Evolutionary conservation across 2,113 vertebrate species (phyloP), one percentile per base, ranked within the genome.

Genomic region (Mohoua ochrocephala): DNA sequence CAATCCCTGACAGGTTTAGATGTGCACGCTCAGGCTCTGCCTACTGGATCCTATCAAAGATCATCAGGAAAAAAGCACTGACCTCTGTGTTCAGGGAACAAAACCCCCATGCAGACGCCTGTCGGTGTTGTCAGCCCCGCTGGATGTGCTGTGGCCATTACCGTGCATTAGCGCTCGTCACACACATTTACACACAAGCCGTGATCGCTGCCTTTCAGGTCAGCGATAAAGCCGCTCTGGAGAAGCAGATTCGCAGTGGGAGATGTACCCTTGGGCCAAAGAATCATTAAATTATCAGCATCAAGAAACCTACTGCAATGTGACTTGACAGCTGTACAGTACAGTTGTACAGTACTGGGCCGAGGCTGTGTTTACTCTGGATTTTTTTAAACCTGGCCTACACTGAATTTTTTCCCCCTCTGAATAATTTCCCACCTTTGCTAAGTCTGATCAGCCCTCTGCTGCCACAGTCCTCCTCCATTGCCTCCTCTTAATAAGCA

Each of bases 231-330:
- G 39, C 11, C 0, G 67, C 81, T 85, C 65, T 20, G 45, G 67
- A 91, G 94, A 65, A 85, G 61, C 75, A 12, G 54, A 89, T 76
- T 54, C 13, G 1, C 79, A 41, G n/a, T 19, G 75, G 76, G 80
- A 95, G 63, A 71, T 54, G 87, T 35, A 80, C 93, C 95, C 90
- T 44, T 35, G 81, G 92, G 95, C 78, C 60, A 88, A 82, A 92
- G 53, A 57, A 59, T 50, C 18, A 18, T 90, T 96, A 61, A 50
- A 89, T 94, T 79, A 57, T 82, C 95, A 87, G 65, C 80, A 28
- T 88, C 70, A 73, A 85, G 89, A 75, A 87, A 45, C 50, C 54
- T 14, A 22, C 80, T 54, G 80, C 84, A n/a, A 94, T 79, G 57
- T 4, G 87, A 87, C 67, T 70, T 56, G 94, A 87, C 92, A 69